phyloP scores from a whole-genome alignment of 2,113 vertebrate genomes.

The Pangasianodon hypophthalmus region DNA sequence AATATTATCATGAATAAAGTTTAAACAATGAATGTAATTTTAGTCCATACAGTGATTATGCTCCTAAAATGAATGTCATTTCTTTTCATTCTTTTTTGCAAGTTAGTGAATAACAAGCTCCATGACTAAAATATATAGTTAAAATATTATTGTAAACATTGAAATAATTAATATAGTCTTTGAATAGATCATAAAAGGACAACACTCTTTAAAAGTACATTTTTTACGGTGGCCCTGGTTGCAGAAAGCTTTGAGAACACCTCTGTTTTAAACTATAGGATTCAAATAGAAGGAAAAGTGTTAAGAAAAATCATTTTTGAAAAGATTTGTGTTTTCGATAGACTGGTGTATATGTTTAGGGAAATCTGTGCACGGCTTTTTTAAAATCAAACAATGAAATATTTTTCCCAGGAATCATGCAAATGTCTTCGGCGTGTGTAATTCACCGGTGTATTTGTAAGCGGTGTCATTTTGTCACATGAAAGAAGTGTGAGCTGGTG shows the following conservation, averaged over 20 bases:
- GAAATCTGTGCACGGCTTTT: not conserved
- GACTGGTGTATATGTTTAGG: not conserved
- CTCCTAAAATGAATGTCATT: not conserved
- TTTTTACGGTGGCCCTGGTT: not conserved
- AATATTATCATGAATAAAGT: not conserved
- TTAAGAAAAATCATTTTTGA: not conserved
- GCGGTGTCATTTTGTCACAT: conserved; percentile 56
- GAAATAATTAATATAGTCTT: not conserved
- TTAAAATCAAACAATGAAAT: not conserved
- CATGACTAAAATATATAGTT: not conserved
- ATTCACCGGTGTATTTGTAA: conserved; percentile 36
- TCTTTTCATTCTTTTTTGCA: not conserved
- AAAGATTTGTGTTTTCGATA: too few relatives aligned
- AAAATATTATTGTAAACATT: not conserved
- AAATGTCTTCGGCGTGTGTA: conserved; percentile 43
- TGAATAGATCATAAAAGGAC: not conserved
- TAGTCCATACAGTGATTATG: not conserved
- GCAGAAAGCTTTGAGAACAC: not conserved
- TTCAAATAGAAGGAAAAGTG: not conserved
- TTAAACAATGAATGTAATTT: not conserved
- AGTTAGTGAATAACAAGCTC: not conserved
- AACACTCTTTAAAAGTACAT: too few relatives aligned
- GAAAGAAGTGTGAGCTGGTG: conserved; percentile 45
- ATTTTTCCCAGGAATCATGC: conserved; percentile 10
- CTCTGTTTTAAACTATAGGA: not conserved